These are phyloP conservation scores for Hyperoodon ampullatus DNA, from an alignment of 2,113 vertebrate genomes.

Conservation along the genomic window DNA sequence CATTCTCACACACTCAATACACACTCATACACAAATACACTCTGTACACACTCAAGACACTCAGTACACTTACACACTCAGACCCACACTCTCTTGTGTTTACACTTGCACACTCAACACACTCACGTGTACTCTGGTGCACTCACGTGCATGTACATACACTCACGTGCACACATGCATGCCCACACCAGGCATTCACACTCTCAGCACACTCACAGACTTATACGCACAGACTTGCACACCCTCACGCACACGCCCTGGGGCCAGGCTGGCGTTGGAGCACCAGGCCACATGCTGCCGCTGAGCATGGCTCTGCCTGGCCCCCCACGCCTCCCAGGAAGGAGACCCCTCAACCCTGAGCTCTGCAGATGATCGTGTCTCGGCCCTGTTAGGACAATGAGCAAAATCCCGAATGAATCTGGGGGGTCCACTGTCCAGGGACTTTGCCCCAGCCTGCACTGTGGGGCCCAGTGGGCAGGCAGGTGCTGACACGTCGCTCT, in stretches of 20 bases:
- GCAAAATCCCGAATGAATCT: not conserved
- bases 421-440: accelerated
- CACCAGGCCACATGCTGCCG: not conserved
- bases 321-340: not conserved
- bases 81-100: too few species aligned
- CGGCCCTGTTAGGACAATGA: not conserved
- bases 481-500: not conserved
- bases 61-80: not conserved
- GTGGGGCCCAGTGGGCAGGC: accelerated
- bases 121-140: too few species aligned
- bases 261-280: accelerated
- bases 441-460: not conserved
- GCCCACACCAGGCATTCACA: not conserved
- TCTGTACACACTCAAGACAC: not conserved
- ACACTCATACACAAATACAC: not conserved
- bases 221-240: not conserved
- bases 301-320: not conserved
- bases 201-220: not conserved
- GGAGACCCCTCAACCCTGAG: not conserved
- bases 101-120: not conserved
- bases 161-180: not conserved
- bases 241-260: not conserved
- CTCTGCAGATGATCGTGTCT: accelerated
- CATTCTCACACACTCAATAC: not conserved
- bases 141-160: too few species aligned